Percentiles rank a stretch among this genome's conserved stretches.
Evolutionary conservation across 2,113 vertebrate species (phyloP).

Genomic region (Tylochromis polylepis): DNA sequence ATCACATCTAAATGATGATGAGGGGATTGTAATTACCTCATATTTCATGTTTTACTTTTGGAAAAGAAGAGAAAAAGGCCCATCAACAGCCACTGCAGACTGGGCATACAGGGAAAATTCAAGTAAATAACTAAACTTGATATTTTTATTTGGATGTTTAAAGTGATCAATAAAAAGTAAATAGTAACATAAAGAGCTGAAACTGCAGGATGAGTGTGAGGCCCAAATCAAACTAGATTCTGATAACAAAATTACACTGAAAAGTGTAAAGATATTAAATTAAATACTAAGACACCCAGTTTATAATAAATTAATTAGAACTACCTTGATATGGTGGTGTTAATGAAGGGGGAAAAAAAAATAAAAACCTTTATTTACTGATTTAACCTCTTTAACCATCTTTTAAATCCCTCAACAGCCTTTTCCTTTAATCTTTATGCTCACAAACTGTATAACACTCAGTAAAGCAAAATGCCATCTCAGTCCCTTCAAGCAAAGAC

Average conservation of each 20-base stretch:
- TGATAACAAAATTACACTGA: background rate
- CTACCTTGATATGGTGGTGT: background rate
- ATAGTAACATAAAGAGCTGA: background rate
- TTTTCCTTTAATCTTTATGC: background rate
- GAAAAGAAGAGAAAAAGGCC: background rate
- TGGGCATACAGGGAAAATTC: fast-evolving
- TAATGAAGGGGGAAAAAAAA: background rate
- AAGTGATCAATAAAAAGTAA: background rate
- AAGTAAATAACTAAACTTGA: background rate
- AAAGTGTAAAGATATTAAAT: background rate
- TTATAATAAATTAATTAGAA: background rate
- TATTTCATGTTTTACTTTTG: background rate
- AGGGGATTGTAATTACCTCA: background rate
- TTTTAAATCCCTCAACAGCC: background rate
- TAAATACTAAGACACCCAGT: background rate
- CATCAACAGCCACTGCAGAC: background rate
- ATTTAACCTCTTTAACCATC: no score
- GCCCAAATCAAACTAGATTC: background rate
- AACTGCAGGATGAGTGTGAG: background rate
- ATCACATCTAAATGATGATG: background rate
- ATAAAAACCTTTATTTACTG: background rate
- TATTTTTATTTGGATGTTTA: background rate
- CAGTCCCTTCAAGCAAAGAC: background rate
- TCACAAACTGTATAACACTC: background rate
- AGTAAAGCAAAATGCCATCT: background rate